These are phyloP conservation scores for Acromyrmex echinatior DNA, from an alignment of 1,140 invertebrate genomes.

Conservation along the genomic window DNA sequence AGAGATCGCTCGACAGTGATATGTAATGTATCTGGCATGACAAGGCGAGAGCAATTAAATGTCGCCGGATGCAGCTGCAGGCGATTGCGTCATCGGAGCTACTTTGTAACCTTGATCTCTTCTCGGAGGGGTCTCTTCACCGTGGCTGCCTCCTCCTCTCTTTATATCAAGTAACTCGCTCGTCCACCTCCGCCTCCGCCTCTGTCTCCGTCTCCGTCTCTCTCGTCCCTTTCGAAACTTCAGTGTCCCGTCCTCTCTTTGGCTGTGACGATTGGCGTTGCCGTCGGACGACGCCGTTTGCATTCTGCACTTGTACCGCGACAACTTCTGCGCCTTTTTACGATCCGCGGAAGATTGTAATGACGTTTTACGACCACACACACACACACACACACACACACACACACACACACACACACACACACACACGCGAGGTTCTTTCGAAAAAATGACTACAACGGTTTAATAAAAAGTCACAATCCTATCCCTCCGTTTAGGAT, in stretches of 20 bases:
- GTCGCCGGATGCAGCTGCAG: conserved; percentile 83
- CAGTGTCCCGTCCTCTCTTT: neutral
- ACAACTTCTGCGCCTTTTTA: conserved; percentile 72
- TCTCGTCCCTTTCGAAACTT: conserved; percentile 28
- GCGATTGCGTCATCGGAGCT: conserved; percentile 80
- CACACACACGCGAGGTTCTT: neutral
- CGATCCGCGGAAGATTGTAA: conserved; percentile 37
- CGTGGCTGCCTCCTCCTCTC: conserved; percentile 19
- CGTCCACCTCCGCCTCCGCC: neutral
- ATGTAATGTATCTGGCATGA: conserved; percentile 75
- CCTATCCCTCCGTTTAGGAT: conserved; percentile 19
- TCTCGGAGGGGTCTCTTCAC: conserved; percentile 56
- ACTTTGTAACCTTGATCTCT: conserved; percentile 81
- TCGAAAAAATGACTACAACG: conserved; percentile 15
- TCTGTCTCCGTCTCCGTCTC: neutral
- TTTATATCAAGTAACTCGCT: conserved; percentile 1
- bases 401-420: too few relatives aligned
- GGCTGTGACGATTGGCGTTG: conserved; percentile 22
- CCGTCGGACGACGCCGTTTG: conserved; percentile 38
- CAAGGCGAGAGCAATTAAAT: conserved; percentile 81
- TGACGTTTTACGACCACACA: conserved; percentile 42
- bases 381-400: too few relatives aligned
- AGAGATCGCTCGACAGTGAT: conserved; percentile 70
- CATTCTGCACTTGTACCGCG: conserved; percentile 40
- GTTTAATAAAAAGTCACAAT: conserved; percentile 30